Evolutionary conservation across 2,888 invertebrate species (phyloP), one percentile per base, ranked within the genome.

Genomic region (Leptopterna dolabrata): DNA sequence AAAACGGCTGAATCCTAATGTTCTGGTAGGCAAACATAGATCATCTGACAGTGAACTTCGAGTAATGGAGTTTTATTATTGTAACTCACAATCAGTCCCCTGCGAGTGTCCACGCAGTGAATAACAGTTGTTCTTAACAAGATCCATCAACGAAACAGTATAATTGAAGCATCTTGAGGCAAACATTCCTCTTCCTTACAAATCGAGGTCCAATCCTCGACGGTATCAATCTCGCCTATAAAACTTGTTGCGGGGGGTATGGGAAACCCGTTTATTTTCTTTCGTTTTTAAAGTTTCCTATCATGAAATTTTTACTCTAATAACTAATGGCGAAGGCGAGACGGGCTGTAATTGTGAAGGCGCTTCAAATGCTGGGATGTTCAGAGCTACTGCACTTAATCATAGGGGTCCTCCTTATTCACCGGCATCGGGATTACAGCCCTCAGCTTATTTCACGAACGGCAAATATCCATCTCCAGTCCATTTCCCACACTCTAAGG

Each of bases 311-410:
- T 78, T 78, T 45, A 45, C 78, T 78, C 45, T 45, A 41, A 78
- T 78, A 78, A 78, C 45, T 45, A 78, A 78, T 78, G 78, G 78
- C 36, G 78, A 78, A 27, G 45, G 78, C 27, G 78, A 78, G 78
- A 78, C 78, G 78, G 47, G 78, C 78, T 78, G 24, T 78, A 78
- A 78, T 78, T 78, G 78, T 78, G 19, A 43, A 78, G 78, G 45
- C 78, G 78, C 78, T 43, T 78, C 78, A 78, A 45, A 78, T n/a
- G 29, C 30, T 30, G 19, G 16, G 78, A 63, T 19, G 78, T 45
- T 45, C 78, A 78, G 78, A 45, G 78, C 78, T 78, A 78, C 78
- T 78, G 78, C 78, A 78, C 78, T 78, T 78, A 78, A 78, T 78
- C 78, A 78, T 78, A 45, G 78, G 78, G 78, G 78, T 78, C 78